Evolutionary conservation across 2,888 invertebrate genomes (phyloP), one percentile per base, ranked within the genome.

Genomic region (Andrena praecox): DNA sequence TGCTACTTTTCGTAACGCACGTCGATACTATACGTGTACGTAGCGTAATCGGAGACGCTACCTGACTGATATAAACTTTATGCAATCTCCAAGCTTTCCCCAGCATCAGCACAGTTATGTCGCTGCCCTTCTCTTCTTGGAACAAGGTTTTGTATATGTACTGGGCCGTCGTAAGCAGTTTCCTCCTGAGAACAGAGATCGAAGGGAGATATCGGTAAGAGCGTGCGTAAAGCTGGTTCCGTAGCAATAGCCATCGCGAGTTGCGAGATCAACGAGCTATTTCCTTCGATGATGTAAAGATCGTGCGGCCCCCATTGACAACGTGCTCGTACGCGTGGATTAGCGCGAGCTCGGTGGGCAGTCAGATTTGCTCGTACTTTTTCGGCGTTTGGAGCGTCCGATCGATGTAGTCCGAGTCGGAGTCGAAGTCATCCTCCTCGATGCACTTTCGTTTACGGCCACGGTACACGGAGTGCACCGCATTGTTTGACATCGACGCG

Each of bases 131-230:
- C 79, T 97, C 96, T 92, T 97, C 96, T 90, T 96, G 95, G 92
- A 97, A 97, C 56, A 97, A 93, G 0, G 96, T 96, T 91, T 97
- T 96, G 91, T 97, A 97, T 88, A 97, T 97, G 91, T 97, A 97
- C 90, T 97, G 96, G 3, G 97, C 96, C 6, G 97, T 97, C 68
- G 96, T 96, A 63, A 96, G 94, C 16, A 97, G 94, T 93, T 96
- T 96, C 92, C 96, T 95, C 90, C 96, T 96, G 84, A 27, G 93
- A 89, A 6, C 6, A 52, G 52, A 52, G 12, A 8, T 56, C 20
- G 24, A 27, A 4, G 24, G 1, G 10, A 1, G 8, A 27, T 10
- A 27, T 56, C 4, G 27, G 4, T 27, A 2, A 27, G 3, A 27
- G 3, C 1, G 10, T 54, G 0, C 0, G 56, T 3, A 4, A 52